phyloP scores from a whole-genome alignment of 2,113 vertebrate genomes.

The Nymphicus hollandicus region DNA sequence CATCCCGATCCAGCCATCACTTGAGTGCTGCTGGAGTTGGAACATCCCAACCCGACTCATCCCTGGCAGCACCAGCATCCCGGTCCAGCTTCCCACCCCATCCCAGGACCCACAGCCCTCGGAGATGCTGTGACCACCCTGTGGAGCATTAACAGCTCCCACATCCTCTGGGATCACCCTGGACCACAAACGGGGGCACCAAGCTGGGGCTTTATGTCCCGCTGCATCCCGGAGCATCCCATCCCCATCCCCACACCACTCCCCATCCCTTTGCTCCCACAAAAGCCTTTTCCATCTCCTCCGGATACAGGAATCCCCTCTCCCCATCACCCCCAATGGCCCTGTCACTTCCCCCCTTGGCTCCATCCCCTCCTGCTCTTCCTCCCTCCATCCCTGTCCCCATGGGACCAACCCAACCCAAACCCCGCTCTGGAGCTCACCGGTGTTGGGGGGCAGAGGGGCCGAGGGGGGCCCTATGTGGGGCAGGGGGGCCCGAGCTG shows the following conservation, averaged over 20 bases:
- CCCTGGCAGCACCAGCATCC: not conserved
- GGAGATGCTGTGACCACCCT: not conserved
- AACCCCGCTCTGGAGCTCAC: not conserved
- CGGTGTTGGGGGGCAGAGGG: not conserved
- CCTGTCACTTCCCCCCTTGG: fast-evolving
- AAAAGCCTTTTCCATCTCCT: not conserved
- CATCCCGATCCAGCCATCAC: not conserved
- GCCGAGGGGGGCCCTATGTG: not conserved
- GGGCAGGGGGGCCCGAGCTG: not conserved
- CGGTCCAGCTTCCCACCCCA: not conserved
- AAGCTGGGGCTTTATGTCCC: not conserved
- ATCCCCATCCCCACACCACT: not conserved
- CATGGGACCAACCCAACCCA: not conserved
- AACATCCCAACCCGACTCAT: not conserved
- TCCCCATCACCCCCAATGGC: not conserved
- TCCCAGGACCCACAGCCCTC: not conserved
- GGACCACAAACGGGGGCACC: not conserved
- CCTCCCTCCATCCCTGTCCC: not conserved
- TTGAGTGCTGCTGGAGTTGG: fast-evolving
- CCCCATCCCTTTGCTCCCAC: not conserved
- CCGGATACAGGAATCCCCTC: fast-evolving
- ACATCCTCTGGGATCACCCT: not conserved
- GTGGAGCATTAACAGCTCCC: not conserved
- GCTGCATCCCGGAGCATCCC: not conserved
- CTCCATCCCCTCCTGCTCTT: not conserved